Conservation (phyloP, 2,113 vertebrate species). For the Grammomys surdaster region DNA sequence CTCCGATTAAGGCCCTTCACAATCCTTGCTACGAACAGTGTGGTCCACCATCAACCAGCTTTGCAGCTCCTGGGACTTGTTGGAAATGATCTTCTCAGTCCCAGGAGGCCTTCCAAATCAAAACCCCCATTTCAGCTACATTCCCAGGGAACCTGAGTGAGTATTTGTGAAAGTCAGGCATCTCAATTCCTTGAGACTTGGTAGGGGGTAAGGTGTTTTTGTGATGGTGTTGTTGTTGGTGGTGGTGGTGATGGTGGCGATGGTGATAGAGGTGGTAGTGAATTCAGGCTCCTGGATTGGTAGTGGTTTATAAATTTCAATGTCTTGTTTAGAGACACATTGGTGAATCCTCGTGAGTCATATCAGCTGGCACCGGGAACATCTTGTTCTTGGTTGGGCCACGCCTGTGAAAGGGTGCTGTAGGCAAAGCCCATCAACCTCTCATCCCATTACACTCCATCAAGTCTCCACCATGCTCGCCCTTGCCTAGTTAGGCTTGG, state of each 20-base stretch:
- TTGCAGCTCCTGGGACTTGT: background rate
- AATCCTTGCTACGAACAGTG: background rate
- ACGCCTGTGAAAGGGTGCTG: background rate
- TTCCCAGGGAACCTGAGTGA: background rate
- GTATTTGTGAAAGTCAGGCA: too few species aligned
- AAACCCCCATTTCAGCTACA: background rate
- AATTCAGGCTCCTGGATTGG: background rate
- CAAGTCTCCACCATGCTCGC: background rate
- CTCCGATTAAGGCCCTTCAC: background rate
- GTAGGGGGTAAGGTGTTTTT: background rate
- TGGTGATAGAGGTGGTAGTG: background rate
- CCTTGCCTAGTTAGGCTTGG: background rate
- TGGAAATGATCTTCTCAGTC: background rate
- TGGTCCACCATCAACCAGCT: background rate
- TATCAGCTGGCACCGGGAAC: background rate
- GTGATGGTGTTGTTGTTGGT: too few species aligned
- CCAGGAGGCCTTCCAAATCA: background rate
- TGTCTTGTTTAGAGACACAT: slow-evolving; percentile 1
- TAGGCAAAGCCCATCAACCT: background rate
- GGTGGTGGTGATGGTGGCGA: too few species aligned
- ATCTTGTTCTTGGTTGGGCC: background rate
- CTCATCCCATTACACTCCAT: background rate
- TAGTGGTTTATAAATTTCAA: background rate
- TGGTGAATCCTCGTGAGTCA: slow-evolving; percentile 20
- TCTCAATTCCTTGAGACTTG: background rate